Conservation (phyloP, 2,113 vertebrate genomes). For the Nanger granti region DNA sequence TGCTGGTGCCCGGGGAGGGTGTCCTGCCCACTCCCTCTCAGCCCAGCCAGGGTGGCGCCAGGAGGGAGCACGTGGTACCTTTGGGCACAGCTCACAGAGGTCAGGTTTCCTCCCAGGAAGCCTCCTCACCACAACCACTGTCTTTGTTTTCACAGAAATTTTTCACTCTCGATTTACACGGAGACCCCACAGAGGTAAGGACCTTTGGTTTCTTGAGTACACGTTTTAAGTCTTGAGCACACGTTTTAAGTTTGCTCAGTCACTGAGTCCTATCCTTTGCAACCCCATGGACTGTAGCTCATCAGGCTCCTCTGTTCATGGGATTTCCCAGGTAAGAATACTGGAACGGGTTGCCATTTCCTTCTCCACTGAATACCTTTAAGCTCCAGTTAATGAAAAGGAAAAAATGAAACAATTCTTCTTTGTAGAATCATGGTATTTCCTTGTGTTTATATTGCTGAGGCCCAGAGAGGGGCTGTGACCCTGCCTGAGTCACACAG, state of each 20-base stretch:
- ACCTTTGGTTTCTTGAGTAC: neutral
- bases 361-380: neutral
- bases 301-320: neutral
- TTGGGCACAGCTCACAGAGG: rapidly evolving
- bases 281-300: neutral
- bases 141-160: constrained; percentile 52
- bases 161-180: neutral
- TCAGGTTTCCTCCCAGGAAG: neutral
- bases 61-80: neutral
- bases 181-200: constrained; percentile 59
- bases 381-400: neutral
- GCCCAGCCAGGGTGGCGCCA: neutral
- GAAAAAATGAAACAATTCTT: neutral
- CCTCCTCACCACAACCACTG: neutral
- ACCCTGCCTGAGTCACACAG: neutral
- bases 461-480: neutral
- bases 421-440: neutral
- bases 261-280: neutral
- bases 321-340: neutral
- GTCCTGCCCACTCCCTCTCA: neutral
- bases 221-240: neutral
- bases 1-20: neutral
- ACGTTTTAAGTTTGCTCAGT: neutral
- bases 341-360: neutral
- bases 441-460: neutral